Evolutionary conservation across 2,888 invertebrate genomes (phyloP), one percentile per base, ranked within the genome.

Genomic region (Metellina segmentata): DNA sequence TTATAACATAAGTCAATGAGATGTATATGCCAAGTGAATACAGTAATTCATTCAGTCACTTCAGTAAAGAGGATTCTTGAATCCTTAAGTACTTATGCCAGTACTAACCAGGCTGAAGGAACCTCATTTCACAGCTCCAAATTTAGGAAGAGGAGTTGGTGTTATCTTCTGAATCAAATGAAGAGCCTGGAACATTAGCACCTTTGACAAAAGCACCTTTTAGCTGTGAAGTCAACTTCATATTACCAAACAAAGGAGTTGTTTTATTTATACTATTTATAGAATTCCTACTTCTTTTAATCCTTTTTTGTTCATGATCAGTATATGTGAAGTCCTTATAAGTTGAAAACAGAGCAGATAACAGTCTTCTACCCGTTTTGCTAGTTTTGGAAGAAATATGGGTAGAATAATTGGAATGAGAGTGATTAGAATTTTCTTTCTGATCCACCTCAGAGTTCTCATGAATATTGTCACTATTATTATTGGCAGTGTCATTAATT

Each of bases 201-300:
- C 89, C 88, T 85, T 91, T 81, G 53, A 71, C 81, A 81, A 81
- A 83, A 92, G 89, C 89, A 86, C 89, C 89, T 82, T 89, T 82
- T 69, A 89, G 77, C 34, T 49, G 81, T 82, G 82, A n/a, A 79
- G 82, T 79, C 78, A 89, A 49, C 77, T 89, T 89, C 82, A 74
- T 81, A 69, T 86, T 81, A 78, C 86, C 82, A 87, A 91, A 87
- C 48, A 88, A 34, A 86, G 92, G 86, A 74, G 61, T 85, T 19
- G 16, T 51, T 81, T 81, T 61, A n/a, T 85, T 49, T 19, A 19
- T 90, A 19, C 52, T 48, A 20, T 81, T 85, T 85, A 89, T 52
- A 90, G 75, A 74, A 81, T 81, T 51, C 74, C 61, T 51, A 61
- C 81, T 75, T 85, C 78, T 61, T 53, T 90, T 61, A 77, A 86